Evolutionary conservation across 2,797 vertebrate species (phyloP), one percentile per base, ranked within the genome.

Genomic region (Streptopelia turtur): DNA sequence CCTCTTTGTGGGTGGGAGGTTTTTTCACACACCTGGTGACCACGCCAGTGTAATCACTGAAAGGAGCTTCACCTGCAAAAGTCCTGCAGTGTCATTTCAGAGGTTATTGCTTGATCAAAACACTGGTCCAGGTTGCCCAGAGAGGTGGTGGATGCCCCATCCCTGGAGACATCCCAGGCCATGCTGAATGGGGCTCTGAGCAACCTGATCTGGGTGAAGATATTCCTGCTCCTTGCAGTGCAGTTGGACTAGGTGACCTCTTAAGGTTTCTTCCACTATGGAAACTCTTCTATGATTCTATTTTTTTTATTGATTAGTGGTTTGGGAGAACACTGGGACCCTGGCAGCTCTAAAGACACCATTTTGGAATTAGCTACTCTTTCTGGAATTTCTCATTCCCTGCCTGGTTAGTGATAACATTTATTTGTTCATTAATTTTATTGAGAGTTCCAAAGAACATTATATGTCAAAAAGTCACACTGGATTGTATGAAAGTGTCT

Each of bases 281-380:
- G 43, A 43, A 43, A 18, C 43, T 41, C 41, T 43, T 43, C 43
- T 43, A 43, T 43, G 8, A 18, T 43, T 43, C 17, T 43, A 7
- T 43, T 24, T 41, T 68, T 11, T 80, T 45, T 55, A 27, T 52
- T 47, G 31, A 21, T 43, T 16, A 27, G n/a, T 30, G 10, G 6
- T 11, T 60, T 25, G 23, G 10, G 13, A 43, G 14, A 21, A 3
- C 10, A 23, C 0, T n/a, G 10, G 8, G 11, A 33, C 3, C 3
- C 21, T 74, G 9, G 24, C 6, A 87, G 22, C 13, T 55, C 11
- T 25, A 6, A 55, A 35, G 50, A 25, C 33, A 7, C 11, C 1
- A 5, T 61, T 56, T 41, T 79, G 8, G n/a, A 79, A 3, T 4
- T 3, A 22, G 2, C 7, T 53, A 3, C 18, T 28, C 0, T 21